Percentiles rank a stretch among this genome's conserved stretches.
Evolutionary conservation across 1,140 invertebrate species (phyloP).

Genomic region (Bombus pyrosoma): DNA sequence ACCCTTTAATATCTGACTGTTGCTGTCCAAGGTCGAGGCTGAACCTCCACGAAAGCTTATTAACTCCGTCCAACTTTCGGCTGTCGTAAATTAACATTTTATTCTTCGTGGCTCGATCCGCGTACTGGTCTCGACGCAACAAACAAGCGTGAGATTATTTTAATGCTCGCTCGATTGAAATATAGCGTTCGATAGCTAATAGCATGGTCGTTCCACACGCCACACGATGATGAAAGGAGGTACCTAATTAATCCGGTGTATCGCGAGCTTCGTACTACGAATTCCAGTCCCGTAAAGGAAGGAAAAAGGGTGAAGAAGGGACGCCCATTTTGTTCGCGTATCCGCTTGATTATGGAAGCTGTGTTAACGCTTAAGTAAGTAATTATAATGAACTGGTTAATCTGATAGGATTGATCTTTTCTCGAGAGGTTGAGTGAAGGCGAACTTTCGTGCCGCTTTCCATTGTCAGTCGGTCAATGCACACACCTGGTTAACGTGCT

Average conservation of each 20-base stretch:
- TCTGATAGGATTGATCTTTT: conserved; percentile 66
- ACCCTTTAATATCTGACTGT: neutral
- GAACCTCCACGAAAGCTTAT: conserved; percentile 4
- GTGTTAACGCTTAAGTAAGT: conserved; percentile 58
- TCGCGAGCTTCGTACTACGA: conserved; percentile 15
- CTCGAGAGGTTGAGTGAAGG: conserved; percentile 15
- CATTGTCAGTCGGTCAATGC: conserved; percentile 56
- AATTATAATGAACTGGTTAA: conserved; percentile 63
- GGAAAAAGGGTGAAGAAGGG: neutral
- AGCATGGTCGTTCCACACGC: neutral
- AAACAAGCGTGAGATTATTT: conserved; percentile 34
- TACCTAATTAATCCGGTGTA: conserved; percentile 57
- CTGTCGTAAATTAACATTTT: conserved; percentile 38
- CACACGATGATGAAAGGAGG: conserved; percentile 18
- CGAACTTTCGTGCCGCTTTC: neutral
- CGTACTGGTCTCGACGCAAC: neutral
- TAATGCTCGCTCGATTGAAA: conserved; percentile 33
- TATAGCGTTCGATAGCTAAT: conserved; percentile 23
- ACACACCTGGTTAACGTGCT: conserved; percentile 64
- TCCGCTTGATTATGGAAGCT: conserved; percentile 45
- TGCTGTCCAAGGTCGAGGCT: conserved; percentile 4
- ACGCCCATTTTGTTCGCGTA: conserved; percentile 36
- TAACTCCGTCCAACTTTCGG: conserved; percentile 9
- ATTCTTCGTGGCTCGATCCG: neutral
- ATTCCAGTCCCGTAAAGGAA: neutral